Evolutionary conservation across 1,140 invertebrate species (phyloP).

Genomic region (Ceratosolen fusciceps): DNA sequence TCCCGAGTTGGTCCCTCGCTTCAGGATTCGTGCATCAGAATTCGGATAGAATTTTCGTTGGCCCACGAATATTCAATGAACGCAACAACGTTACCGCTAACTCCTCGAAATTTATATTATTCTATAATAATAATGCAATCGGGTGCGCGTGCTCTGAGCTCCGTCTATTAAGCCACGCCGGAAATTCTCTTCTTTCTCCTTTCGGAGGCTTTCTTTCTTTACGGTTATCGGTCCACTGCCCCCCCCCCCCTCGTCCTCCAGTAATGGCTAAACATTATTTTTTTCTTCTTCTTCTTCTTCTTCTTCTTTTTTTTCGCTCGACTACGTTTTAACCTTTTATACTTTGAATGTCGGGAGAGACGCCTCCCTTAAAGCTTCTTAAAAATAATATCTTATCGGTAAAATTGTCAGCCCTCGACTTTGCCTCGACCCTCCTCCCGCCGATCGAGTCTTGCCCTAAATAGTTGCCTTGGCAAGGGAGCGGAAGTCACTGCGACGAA

Average conservation of each 20-base stretch:
- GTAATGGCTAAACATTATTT: conserved; percentile 13
- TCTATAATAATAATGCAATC: conserved; percentile 4
- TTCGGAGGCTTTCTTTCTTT: conserved; percentile 16
- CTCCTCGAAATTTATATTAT: conserved; percentile 25
- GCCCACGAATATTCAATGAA: background rate
- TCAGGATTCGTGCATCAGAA: too few relatives aligned
- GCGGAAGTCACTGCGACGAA: conserved; percentile 19
- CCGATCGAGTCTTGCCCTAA: too few relatives aligned
- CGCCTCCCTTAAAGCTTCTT: conserved; percentile 6
- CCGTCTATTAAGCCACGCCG: background rate
- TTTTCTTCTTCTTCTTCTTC: too few relatives aligned
- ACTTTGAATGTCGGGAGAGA: background rate
- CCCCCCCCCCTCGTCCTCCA: background rate
- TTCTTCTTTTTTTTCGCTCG: too few relatives aligned
- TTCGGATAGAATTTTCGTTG: background rate
- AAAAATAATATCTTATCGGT: background rate
- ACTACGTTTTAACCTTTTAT: conserved; percentile 6
- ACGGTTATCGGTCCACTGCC: conserved; percentile 7
- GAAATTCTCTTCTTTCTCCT: conserved; percentile 11
- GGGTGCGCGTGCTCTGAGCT: background rate
- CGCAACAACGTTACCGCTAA: conserved; percentile 3
- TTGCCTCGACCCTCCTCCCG: too few relatives aligned
- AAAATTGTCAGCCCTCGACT: background rate
- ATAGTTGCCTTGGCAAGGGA: background rate
- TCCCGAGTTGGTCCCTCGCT: conserved; percentile 56